Percentiles rank a stretch among this genome's conserved stretches.
These are phyloP conservation scores for Ammodramus savannarum DNA, from an alignment of 2,113 vertebrate species.

Conservation along the genomic window DNA sequence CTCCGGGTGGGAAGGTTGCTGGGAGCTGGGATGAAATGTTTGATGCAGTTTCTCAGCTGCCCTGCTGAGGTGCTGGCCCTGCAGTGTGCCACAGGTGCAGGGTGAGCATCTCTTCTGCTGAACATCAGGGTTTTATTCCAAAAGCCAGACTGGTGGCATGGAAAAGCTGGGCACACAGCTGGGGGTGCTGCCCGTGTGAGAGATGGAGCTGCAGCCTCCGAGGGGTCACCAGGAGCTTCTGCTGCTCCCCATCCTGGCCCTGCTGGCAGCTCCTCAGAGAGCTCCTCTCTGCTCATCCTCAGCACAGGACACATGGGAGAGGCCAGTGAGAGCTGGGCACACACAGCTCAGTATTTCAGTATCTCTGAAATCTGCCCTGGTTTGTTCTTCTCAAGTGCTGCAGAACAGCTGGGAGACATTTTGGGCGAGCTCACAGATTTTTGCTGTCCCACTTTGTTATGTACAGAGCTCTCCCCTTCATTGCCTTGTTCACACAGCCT, in stretches of 20 bases:
- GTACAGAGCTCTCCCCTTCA: background rate
- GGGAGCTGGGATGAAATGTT: background rate
- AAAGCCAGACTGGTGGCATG: rapidly evolving
- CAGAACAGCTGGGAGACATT: background rate
- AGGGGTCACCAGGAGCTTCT: background rate
- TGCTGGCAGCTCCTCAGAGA: background rate
- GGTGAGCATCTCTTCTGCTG: background rate
- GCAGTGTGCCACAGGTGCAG: rapidly evolving
- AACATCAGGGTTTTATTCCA: background rate
- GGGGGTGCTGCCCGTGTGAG: background rate
- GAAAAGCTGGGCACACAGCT: background rate
- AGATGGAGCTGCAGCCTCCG: background rate
- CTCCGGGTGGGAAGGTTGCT: rapidly evolving
- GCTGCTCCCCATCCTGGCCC: background rate
- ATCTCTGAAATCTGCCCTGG: background rate
- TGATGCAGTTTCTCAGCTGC: background rate
- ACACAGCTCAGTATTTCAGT: background rate
- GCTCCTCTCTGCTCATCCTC: rapidly evolving
- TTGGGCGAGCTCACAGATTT: background rate
- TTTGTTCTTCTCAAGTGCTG: background rate
- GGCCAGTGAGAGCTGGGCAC: rapidly evolving
- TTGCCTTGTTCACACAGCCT: background rate
- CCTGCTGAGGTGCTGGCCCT: background rate
- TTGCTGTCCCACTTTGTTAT: background rate
- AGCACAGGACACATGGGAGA: background rate